Conservation (phyloP, 2,888 invertebrate species). For the Cotesia congregata region DNA sequence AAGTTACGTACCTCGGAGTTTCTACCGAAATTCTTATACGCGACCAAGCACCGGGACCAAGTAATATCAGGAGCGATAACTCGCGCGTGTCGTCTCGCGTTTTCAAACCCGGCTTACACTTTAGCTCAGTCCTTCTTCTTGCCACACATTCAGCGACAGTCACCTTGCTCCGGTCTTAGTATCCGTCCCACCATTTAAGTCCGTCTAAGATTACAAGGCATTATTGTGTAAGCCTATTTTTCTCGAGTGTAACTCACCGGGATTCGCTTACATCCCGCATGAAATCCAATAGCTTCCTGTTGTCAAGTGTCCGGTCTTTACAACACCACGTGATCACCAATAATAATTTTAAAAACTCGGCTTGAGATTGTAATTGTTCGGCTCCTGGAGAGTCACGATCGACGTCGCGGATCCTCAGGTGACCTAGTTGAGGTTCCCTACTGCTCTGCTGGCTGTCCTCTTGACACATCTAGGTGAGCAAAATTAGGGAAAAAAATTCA, state of each 20-base stretch:
- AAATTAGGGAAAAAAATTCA: conserved; percentile 33
- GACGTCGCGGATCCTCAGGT: conserved; percentile 17
- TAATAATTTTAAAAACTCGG: too few relatives aligned
- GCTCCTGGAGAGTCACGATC: background rate
- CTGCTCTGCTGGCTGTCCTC: background rate
- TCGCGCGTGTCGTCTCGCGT: conserved; percentile 30
- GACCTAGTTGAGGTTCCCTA: conserved; percentile 33
- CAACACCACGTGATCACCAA: too few relatives aligned
- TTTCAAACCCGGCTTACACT: conserved; percentile 19
- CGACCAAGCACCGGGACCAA: background rate
- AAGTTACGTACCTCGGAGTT: conserved; percentile 3
- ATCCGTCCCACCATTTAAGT: background rate
- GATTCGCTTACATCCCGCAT: background rate
- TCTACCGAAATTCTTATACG: background rate
- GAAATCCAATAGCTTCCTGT: too few relatives aligned
- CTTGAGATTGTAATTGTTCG: too few relatives aligned
- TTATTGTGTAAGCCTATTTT: too few relatives aligned
- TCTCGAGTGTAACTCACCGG: too few relatives aligned
- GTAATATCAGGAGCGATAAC: conserved; percentile 33
- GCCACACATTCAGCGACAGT: too few relatives aligned
- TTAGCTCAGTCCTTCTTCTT: background rate
- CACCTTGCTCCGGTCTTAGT: too few relatives aligned
- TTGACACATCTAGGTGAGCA: background rate
- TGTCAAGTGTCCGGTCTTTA: too few relatives aligned
- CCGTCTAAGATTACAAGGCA: too few relatives aligned